phyloP scores from a whole-genome alignment of 2,888 invertebrate genomes.

The Eupithecia dodoneata region DNA sequence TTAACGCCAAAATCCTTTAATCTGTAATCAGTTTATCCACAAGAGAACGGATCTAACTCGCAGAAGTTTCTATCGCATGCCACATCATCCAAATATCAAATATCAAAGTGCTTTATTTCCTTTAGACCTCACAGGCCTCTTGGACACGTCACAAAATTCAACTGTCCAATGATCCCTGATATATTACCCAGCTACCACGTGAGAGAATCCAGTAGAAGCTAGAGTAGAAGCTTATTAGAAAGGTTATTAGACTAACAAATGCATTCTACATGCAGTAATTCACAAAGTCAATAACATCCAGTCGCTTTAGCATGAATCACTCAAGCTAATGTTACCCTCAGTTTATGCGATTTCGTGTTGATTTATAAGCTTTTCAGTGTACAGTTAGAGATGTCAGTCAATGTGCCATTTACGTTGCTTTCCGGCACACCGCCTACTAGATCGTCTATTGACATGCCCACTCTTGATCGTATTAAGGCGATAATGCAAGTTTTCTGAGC shows the following conservation, averaged over 20 bases:
- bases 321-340: background rate
- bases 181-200: background rate
- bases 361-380: conserved; percentile 19
- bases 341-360: background rate
- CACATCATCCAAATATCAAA: background rate
- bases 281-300: background rate
- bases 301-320: background rate
- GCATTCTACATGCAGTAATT: background rate
- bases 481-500: conserved; percentile 9
- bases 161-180: background rate
- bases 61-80: too few species aligned
- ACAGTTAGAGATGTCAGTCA: conserved; percentile 21
- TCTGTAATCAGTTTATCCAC: background rate
- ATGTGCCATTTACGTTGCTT: conserved; percentile 11
- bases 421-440: conserved; percentile 20
- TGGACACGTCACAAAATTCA: too few species aligned
- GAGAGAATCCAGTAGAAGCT: background rate
- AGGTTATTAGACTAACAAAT: conserved; percentile 3
- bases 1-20: too few species aligned
- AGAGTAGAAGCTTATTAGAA: background rate
- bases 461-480: conserved; percentile 7
- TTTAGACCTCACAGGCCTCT: too few species aligned
- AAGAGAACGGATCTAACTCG: too few species aligned
- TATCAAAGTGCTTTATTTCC: too few species aligned
- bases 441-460: conserved; percentile 11